Evolutionary conservation across 1,140 invertebrate genomes (phyloP), one percentile per base, ranked within the genome.

Genomic region (Pogonognathellus flavescens): DNA sequence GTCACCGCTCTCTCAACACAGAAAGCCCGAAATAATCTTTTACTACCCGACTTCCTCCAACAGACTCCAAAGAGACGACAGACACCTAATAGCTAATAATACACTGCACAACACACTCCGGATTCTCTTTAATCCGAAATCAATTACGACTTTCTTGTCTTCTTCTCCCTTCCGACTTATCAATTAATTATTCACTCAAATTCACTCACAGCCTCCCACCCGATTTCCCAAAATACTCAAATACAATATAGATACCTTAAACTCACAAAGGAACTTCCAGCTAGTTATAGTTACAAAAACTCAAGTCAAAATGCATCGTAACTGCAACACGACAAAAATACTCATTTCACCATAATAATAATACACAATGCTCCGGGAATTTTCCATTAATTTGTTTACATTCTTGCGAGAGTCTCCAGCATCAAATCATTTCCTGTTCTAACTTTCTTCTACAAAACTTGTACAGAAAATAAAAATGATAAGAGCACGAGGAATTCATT

Each of bases 371-470:
- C 8, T n/a, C 55, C 14, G 5, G 13, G 18, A 14, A 18, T 20
- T 10, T 20, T 20, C 59, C 59, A 70, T 70, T 41, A 31, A 14
- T 70, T 25, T 49, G 49, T 1, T 70, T 14, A 41, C 31, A 70
- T 70, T 70, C 4, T 14, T 41, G 11, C 62, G 31, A 2, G 31
- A 49, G 31, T 49, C 18, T 20, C 1, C 60, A 18, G 14, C n/a
- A 62, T 22, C 31, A 84, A 84, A 84, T 84, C 18, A 52, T 52
- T 72, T 66, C 59, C 20, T 66, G 11, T 16, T 72, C 53, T 18
- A 52, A 70, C 83, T 66, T 66, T 70, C 83, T 31, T 76, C 70
- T 16, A 18, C 70, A 76, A 76, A 76, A 76, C 70, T 76, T 76
- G 70, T 76, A 76, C 16, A 76, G 41, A 76, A 76, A 76, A 76